Evolutionary conservation across 2,797 vertebrate species (phyloP).

Genomic region (Ctenosaura bakeri): DNA sequence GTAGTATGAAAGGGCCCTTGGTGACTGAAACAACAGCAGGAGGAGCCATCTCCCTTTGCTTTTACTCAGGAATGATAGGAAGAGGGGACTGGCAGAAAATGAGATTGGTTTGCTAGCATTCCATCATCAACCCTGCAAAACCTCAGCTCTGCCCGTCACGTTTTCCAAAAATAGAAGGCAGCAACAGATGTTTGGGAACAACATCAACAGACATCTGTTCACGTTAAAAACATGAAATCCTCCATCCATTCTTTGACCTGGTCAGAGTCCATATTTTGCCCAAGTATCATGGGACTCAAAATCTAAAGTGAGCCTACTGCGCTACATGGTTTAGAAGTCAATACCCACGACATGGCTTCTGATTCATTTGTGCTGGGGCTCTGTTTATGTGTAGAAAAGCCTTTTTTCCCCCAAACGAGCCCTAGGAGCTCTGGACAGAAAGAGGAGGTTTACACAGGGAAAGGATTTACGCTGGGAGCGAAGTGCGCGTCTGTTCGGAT

Average conservation of each 20-base stretch:
- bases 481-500: background rate
- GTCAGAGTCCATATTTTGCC: background rate
- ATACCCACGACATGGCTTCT: background rate
- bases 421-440: background rate
- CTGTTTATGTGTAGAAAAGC: background rate
- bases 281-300: fast-evolving
- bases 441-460: background rate
- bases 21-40: background rate
- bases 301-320: fast-evolving
- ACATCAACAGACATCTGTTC: constrained; percentile 63
- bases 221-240: constrained; percentile 39
- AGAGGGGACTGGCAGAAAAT: background rate
- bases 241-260: constrained; percentile 29
- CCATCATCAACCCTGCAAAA: constrained; percentile 13
- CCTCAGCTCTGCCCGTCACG: constrained; percentile 21
- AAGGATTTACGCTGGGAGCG: background rate
- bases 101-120: background rate
- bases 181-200: constrained; percentile 61
- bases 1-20: no score
- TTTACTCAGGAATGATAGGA: background rate
- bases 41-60: background rate
- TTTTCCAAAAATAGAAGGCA: constrained; percentile 49
- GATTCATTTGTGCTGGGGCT: background rate
- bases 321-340: background rate
- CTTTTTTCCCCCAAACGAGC: background rate